These are phyloP conservation scores for Neotragus moschatus DNA, from an alignment of 2,113 vertebrate genomes.

Conservation along the genomic window DNA sequence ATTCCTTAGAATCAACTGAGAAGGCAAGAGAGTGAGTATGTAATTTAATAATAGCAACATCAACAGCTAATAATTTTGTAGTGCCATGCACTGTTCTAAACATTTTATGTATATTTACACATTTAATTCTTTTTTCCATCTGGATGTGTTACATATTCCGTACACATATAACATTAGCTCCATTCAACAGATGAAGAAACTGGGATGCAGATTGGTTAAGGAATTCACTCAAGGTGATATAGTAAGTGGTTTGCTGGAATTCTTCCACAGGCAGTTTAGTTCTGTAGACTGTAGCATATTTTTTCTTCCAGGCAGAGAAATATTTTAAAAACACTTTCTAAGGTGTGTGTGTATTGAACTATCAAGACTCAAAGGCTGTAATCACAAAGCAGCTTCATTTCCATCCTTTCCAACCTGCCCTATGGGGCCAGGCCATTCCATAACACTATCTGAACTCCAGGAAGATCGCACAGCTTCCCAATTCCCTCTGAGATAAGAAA, in stretches of 20 bases:
- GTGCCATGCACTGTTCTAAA: neutral
- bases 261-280: neutral
- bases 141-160: neutral
- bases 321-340: neutral
- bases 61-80: neutral
- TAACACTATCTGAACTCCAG: neutral
- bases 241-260: neutral
- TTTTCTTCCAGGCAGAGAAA: neutral
- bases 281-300: neutral
- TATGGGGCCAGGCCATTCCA: neutral
- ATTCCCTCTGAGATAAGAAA: neutral
- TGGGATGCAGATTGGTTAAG: neutral
- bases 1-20: neutral
- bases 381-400: neutral
- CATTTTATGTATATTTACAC: neutral
- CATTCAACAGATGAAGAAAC: neutral
- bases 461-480: neutral
- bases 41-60: neutral
- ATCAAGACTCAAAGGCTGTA: neutral
- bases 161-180: neutral
- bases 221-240: neutral
- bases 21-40: neutral
- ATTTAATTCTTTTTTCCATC: neutral
- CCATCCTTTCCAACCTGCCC: neutral
- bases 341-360: neutral